These are phyloP conservation scores for Timandra comae DNA, from an alignment of 2,888 invertebrate genomes.

Conservation along the genomic window DNA sequence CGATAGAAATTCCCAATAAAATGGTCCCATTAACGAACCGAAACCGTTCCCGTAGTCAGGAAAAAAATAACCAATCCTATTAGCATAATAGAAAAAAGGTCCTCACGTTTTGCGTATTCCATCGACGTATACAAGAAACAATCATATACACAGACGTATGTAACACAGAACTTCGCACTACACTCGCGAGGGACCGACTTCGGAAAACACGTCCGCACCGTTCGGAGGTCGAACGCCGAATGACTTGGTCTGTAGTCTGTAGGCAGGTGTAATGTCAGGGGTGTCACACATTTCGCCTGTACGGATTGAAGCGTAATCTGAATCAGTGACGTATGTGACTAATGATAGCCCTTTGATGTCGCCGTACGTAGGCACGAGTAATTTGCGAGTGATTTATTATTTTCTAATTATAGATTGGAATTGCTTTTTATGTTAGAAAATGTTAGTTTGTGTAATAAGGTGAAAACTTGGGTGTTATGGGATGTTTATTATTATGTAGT, in stretches of 20 bases:
- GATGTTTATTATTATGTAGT: too few relatives aligned
- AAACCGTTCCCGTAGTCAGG: conserved; percentile 24
- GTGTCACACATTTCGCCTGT: too few relatives aligned
- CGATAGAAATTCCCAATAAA: conserved; percentile 27
- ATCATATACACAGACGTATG: too few relatives aligned
- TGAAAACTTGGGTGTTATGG: too few relatives aligned
- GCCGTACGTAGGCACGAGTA: too few relatives aligned
- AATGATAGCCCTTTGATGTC: not conserved
- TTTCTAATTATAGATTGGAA: too few relatives aligned
- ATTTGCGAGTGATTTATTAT: too few relatives aligned
- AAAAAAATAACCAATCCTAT: conserved; percentile 36
- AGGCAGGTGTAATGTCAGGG: too few relatives aligned
- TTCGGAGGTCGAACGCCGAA: conserved; percentile 45
- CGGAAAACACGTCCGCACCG: conserved; percentile 34
- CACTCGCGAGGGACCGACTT: conserved; percentile 38
- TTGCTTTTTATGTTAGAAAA: too few relatives aligned
- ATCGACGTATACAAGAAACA: conserved; percentile 27
- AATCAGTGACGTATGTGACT: not conserved
- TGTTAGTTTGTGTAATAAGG: too few relatives aligned
- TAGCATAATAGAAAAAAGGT: conserved; percentile 41
- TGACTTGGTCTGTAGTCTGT: conserved; percentile 25
- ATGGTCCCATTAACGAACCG: conserved; percentile 33
- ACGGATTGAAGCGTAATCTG: too few relatives aligned
- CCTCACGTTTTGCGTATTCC: conserved; percentile 53
- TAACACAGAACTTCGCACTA: conserved; percentile 7